phyloP scores from a whole-genome alignment of 2,888 invertebrate species.

The Tipula vernalis region DNA sequence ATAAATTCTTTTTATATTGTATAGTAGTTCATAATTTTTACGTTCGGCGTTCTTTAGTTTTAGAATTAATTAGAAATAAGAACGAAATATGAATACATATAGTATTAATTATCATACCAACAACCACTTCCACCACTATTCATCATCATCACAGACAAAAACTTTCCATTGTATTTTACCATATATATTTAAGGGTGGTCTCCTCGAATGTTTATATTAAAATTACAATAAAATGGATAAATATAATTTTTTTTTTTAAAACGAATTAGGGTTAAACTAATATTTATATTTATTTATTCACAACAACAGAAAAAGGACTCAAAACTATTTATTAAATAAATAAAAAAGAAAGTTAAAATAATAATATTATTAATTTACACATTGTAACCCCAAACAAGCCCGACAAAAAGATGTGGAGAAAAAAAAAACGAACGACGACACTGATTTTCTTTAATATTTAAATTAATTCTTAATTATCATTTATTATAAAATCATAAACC shows the following conservation, averaged over 20 bases:
- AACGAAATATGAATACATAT: too few relatives aligned
- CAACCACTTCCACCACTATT: neutral
- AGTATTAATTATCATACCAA: too few relatives aligned
- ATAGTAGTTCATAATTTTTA: too few relatives aligned
- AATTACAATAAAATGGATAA: neutral
- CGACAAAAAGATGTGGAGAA: neutral
- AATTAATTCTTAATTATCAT: constrained; percentile 4
- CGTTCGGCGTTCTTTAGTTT: too few relatives aligned
- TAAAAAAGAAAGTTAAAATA: neutral
- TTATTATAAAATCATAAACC: neutral
- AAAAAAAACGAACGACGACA: neutral
- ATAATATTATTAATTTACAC: neutral
- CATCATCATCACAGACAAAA: neutral
- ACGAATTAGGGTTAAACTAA: constrained; percentile 4
- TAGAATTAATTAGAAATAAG: too few relatives aligned
- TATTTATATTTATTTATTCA: constrained; percentile 4
- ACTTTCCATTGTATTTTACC: neutral
- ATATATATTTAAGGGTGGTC: neutral
- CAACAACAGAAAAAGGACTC: neutral
- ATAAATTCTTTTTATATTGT: too few relatives aligned
- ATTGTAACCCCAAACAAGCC: neutral
- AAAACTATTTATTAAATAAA: neutral
- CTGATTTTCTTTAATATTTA: neutral
- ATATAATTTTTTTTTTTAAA: neutral
- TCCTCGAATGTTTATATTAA: neutral